These are phyloP conservation scores for Montipora efflorescens DNA, from an alignment of 64 coral and sea anemone species.

Conservation along the genomic window DNA sequence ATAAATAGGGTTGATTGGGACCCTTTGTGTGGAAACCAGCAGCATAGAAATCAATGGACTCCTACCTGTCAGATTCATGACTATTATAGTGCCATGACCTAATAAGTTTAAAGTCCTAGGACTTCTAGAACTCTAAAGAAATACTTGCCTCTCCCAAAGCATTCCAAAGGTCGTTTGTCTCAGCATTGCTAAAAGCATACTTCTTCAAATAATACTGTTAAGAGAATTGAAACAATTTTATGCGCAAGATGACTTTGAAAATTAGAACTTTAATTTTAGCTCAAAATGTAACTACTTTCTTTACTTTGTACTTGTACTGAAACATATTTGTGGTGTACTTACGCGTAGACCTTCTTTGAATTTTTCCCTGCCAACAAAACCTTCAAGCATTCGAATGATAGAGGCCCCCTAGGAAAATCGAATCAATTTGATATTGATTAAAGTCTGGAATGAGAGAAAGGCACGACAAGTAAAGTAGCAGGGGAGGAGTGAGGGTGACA, in stretches of 20 bases:
- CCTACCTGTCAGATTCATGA: too few species aligned
- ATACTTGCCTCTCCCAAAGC: constrained; percentile 78
- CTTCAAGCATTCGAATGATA: constrained; percentile 80
- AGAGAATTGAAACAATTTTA: background rate
- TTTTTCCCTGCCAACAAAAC: constrained; percentile 47
- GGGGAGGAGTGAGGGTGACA: too few species aligned
- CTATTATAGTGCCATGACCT: too few species aligned
- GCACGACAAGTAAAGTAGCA: too few species aligned
- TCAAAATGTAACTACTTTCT: background rate
- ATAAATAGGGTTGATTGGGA: too few species aligned
- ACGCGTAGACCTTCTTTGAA: constrained; percentile 67
- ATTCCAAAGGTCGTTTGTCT: constrained; percentile 92
- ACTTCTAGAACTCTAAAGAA: background rate
- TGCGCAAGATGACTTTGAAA: background rate
- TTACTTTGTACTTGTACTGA: background rate
- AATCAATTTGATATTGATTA: background rate
- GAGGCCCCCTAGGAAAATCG: constrained; percentile 69
- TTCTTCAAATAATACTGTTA: constrained; percentile 88
- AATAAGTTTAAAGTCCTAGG: background rate
- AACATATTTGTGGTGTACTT: constrained; percentile 1
- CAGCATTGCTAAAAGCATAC: constrained; percentile 83
- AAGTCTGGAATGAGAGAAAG: too few species aligned
- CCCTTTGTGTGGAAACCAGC: too few species aligned
- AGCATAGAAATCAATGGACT: too few species aligned
- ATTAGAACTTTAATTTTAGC: background rate